Percentiles rank a stretch among this genome's conserved stretches.
Evolutionary conservation across 2,888 invertebrate species (phyloP).

Genomic region (Lydus trimaculatus): DNA sequence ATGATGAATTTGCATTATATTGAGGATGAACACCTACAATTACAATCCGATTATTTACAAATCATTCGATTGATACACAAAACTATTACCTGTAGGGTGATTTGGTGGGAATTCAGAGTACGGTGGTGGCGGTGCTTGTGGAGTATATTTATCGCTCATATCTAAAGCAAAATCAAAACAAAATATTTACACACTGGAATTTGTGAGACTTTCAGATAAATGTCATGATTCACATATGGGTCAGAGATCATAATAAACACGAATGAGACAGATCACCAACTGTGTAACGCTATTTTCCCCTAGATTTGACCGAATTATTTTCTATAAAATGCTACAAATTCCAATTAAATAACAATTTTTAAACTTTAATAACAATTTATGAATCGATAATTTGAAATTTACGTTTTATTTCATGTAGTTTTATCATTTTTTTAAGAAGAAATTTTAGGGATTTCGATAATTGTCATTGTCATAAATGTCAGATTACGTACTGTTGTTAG

Average conservation of each 20-base stretch:
- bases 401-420: no score
- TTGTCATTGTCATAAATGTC: not conserved
- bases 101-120: not conserved
- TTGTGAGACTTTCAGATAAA: not conserved
- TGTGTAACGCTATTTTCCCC: not conserved
- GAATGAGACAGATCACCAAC: not conserved
- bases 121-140: not conserved
- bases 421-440: no score
- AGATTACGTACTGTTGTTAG: not conserved
- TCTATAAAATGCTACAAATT: no score
- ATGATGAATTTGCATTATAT: not conserved
- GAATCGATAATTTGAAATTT: no score
- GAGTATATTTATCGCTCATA: not conserved
- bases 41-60: not conserved
- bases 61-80: not conserved
- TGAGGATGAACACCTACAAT: not conserved
- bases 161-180: not conserved
- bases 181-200: not conserved
- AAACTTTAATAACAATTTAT: no score
- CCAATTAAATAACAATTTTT: no score
- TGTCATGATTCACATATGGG: not conserved
- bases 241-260: not conserved
- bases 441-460: not conserved
- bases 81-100: not conserved
- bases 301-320: no score